A percentile compares a stretch with the other conserved stretches of the same genome.
phyloP scores from a whole-genome alignment of 2,888 invertebrate species.

The Hesperia comma region DNA sequence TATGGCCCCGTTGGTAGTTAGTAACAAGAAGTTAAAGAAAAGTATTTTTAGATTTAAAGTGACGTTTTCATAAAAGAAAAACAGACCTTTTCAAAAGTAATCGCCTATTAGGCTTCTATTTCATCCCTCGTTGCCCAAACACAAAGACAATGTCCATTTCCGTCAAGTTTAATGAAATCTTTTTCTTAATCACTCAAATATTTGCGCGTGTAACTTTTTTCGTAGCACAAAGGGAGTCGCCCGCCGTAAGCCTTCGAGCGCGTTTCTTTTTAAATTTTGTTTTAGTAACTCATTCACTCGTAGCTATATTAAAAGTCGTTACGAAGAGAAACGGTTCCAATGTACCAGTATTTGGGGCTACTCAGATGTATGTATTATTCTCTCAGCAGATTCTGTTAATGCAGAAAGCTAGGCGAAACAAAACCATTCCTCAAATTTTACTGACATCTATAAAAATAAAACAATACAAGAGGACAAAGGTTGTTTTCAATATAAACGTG shows the following conservation, averaged over 20 bases:
- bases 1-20: background rate
- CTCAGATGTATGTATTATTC: too few relatives aligned
- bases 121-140: slow-evolving; percentile 11
- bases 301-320: slow-evolving; percentile 14
- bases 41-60: background rate
- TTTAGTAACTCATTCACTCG: slow-evolving; percentile 17
- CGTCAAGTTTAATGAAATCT: slow-evolving; percentile 38
- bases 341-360: too few relatives aligned
- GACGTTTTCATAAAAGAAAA: background rate
- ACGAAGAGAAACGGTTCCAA: background rate
- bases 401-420: too few relatives aligned
- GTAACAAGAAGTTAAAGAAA: background rate
- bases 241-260: slow-evolving; percentile 31
- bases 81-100: background rate
- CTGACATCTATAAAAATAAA: too few relatives aligned
- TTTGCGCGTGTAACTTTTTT: slow-evolving; percentile 36
- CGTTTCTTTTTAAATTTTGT: slow-evolving; percentile 39
- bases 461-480: too few relatives aligned
- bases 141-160: slow-evolving; percentile 25
- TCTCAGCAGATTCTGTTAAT: too few relatives aligned
- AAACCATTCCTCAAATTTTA: too few relatives aligned
- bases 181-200: slow-evolving; percentile 37
- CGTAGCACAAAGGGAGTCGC: slow-evolving; percentile 25
- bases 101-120: slow-evolving; percentile 20
- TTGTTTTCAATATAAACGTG: too few relatives aligned